phyloP scores from a whole-genome alignment of 2,888 invertebrate species.

The Drosophila affinis region DNA sequence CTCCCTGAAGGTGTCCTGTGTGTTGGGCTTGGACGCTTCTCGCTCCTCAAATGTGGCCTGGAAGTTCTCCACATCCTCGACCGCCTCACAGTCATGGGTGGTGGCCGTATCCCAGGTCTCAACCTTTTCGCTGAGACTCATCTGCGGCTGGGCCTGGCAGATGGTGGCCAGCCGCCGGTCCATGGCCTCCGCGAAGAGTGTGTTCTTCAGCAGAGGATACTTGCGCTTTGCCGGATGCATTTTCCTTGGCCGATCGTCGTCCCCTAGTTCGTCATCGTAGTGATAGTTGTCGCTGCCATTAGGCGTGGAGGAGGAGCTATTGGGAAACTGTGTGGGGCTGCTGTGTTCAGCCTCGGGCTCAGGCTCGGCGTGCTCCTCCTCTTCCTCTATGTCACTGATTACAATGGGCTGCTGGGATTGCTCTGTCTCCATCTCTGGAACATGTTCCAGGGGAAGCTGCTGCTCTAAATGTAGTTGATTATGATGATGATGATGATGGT shows the following conservation, averaged over 20 bases:
- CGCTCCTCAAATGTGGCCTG: conserved; percentile 71
- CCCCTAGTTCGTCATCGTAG: conserved; percentile 62
- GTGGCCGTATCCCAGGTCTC: conserved; percentile 75
- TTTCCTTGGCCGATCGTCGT: conserved; percentile 34
- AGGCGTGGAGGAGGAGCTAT: conserved; percentile 81
- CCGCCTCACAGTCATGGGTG: conserved; percentile 73
- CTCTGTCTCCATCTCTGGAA: conserved; percentile 27
- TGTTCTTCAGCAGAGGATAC: conserved; percentile 77
- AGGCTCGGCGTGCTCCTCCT: conserved; percentile 14
- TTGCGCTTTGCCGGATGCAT: conserved; percentile 59
- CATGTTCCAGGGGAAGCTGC: conserved; percentile 13
- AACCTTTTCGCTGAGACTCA: conserved; percentile 79
- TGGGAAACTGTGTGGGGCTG: conserved; percentile 82
- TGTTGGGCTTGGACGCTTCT: conserved; percentile 53
- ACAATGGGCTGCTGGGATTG: conserved; percentile 20
- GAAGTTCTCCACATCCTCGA: conserved; percentile 81
- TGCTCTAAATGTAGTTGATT: conserved; percentile 13
- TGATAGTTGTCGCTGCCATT: conserved; percentile 69
- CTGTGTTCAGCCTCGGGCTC: conserved; percentile 50
- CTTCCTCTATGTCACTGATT: conserved; percentile 31
- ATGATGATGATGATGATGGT: neutral
- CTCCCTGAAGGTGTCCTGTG: conserved; percentile 50
- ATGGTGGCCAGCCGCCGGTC: conserved; percentile 78
- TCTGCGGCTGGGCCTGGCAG: conserved; percentile 74
- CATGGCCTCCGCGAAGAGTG: conserved; percentile 77